Evolutionary conservation across 2,888 invertebrate species (phyloP), one percentile per base, ranked within the genome.

Genomic region (Acheta domesticus): DNA sequence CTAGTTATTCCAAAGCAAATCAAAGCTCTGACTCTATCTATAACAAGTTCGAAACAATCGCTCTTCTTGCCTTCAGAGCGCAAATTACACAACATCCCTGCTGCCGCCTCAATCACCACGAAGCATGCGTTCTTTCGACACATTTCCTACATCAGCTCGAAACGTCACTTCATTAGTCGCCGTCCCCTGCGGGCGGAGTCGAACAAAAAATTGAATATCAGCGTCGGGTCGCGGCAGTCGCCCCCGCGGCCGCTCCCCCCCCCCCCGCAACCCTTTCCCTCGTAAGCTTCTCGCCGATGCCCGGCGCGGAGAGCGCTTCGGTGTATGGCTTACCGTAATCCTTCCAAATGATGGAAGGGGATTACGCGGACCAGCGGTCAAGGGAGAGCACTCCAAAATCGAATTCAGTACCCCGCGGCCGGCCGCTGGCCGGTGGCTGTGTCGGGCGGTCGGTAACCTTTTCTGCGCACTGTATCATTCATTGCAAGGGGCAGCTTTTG

Each of bases 301-400:
- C n/a, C 16, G 16, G 1, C n/a, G 36, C 36, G 36, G 36, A 36
- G 36, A 36, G 36, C 62, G 62, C 62, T 62, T 62, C n/a, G 62
- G 16, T 19, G 62, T 62, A 62, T 62, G 62, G 62, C 62, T 62
- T 62, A 62, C 62, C 62, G 62, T 62, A 62, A 62, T 62, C 62
- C 62, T 62, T 8, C 62, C 62, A 62, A 62, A 62, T 62, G 62
- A 62, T 62, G 62, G 62, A 62, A 62, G 62, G n/a, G 62, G 62
- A 62, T 62, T 62, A 62, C 62, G n/a, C 11, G n/a, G 62, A 0
- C 62, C 14, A 14, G 14, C 62, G 62, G 62, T 62, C 62, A 62
- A 62, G 62, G n/a, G 62, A n/a, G 62, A 62, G 62, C 62, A 19
- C n/a, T 62, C n/a, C 62, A 62, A 62, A 62, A 62, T 62, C 62